Base-by-base conservation (phyloP, 1,140 invertebrate species). In the Mercenaria mercenaria region DNA sequence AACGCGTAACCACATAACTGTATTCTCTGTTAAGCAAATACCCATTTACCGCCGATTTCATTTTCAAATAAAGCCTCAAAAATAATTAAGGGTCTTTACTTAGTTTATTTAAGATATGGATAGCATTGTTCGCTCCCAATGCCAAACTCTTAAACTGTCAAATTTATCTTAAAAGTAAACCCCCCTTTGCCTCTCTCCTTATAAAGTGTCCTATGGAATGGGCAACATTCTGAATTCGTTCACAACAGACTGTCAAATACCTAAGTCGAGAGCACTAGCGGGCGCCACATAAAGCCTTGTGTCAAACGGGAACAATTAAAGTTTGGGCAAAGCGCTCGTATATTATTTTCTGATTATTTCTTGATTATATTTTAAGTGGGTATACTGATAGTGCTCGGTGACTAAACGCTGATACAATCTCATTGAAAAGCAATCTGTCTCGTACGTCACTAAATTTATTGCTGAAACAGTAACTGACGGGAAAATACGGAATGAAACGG, bases 301-400 rank as follows among this genome's bases (percentile, higher is more conserved):
- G 77, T 88, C 72, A 88, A 61, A 81, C 37, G 43, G 29, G 64
- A 88, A 88, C 86, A 88, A 88, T 88, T 67, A 88, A 67, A 81
- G 86, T 88, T 72, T 81, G 72, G 56, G 37, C 29, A 88, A 81
- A 88, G 86, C 74, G 86, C 39, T 81, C 77, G 86, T 88, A 88
- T 72, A 88, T 88, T 88, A 88, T 88, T 81, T 88, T 88, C 86
- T 88, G 77, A 81, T 88, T 81, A 88, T 88, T 88, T 72, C 74
- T 88, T 88, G 86, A 88, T 88, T 88, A 88, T 80, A 69, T 88
- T 88, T 81, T 64, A 74, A 88, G 86, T 61, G 77, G 76, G 77
- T 81, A 88, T 88, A 81, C 34, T 47, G 86, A 79, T 69, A 88
- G 29, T 18, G 77, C 13, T 0, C 34, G 77, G 77, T 88, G 86